Percentiles rank a stretch among this genome's conserved stretches.
Evolutionary conservation across 2,888 invertebrate species (phyloP).

Genomic region (Pyralis farinalis): DNA sequence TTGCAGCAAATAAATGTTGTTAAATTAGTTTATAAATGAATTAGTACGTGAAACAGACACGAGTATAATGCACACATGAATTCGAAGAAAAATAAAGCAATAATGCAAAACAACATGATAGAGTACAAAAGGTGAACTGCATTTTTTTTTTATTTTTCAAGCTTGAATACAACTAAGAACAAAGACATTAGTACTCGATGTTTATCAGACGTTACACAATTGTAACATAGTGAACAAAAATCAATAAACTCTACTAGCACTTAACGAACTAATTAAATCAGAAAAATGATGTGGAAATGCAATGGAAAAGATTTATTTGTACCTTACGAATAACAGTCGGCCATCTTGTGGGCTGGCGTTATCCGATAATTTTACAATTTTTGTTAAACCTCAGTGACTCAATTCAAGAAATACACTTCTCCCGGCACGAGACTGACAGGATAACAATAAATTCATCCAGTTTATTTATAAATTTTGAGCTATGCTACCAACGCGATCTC

Average conservation of each 20-base stretch:
- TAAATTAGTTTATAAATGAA: background rate
- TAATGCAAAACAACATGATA: slow-evolving; percentile 13
- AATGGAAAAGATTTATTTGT: slow-evolving; percentile 58
- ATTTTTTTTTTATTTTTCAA: slow-evolving; percentile 34
- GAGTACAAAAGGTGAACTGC: slow-evolving; percentile 25
- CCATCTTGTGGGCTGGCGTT: slow-evolving; percentile 80
- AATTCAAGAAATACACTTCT: slow-evolving; percentile 38
- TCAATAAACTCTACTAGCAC: slow-evolving; percentile 23
- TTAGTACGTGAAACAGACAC: background rate
- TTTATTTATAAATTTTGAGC: slow-evolving; percentile 36
- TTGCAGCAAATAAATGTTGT: background rate
- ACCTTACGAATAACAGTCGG: slow-evolving; percentile 80
- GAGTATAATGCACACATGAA: slow-evolving; percentile 4
- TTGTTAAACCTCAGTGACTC: slow-evolving; percentile 49
- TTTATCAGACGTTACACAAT: slow-evolving; percentile 16
- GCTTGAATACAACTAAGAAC: slow-evolving; percentile 41
- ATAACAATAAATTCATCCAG: slow-evolving; percentile 38
- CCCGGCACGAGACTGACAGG: slow-evolving; percentile 33
- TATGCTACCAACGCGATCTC: slow-evolving; percentile 41
- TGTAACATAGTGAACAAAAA: slow-evolving; percentile 24
- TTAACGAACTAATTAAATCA: slow-evolving; percentile 24
- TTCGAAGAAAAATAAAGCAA: slow-evolving; percentile 3
- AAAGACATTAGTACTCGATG: slow-evolving; percentile 45
- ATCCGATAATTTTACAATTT: slow-evolving; percentile 66
- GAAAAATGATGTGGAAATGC: slow-evolving; percentile 29